Evolutionary conservation across 2,888 invertebrate genomes (phyloP), one percentile per base, ranked within the genome.

Genomic region (Oscheius onirici): DNA sequence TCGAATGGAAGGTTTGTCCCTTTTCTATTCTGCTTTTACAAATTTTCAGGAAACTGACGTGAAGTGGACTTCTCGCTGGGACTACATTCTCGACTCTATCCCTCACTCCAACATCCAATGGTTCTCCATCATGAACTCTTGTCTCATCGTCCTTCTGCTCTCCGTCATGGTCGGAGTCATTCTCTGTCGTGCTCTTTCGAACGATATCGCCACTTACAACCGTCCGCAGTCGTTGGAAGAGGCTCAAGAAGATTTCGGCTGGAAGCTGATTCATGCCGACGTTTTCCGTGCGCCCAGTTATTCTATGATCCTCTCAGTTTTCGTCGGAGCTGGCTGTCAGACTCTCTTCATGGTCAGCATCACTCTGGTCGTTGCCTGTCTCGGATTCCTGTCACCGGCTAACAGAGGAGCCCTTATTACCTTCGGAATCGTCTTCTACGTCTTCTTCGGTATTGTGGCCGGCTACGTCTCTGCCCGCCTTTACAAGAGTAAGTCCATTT

Each of bases 151-250:
- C 6, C 83, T 90, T 43, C 99, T 99, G 90, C 90, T 99, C 22
- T 95, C 96, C 80, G 97, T 97, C 80, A 99, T 97, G 97, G 96
- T 99, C 17, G 97, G 97, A 34, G 99, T 99, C 97, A 99, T 99
- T 86, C 91, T 99, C 89, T 89, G 99, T 79, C 91, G 97, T 75
- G 99, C 97, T 0, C 90, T 99, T 74, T 97, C 97, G 88, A 95
- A 97, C 88, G 99, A 99, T 89, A 97, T 99, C 84, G 97, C 97
- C 3, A 91, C 97, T 83, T 99, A 99, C 89, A 99, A 99, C 89
- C 96, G 97, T 91, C 88, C 90, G 69, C 90, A 91, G 73, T 89
- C 89, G 72, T 89, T 89, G 66, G 92, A 91, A 86, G 80, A 87
- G 87, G 20, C 54, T 55, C 34, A 34, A 15, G n/a, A 63, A 44